A percentile compares a stretch with the other conserved stretches of the same genome.
phyloP scores from a whole-genome alignment of 2,797 vertebrate genomes.

The Pantherophis vulpinus region DNA sequence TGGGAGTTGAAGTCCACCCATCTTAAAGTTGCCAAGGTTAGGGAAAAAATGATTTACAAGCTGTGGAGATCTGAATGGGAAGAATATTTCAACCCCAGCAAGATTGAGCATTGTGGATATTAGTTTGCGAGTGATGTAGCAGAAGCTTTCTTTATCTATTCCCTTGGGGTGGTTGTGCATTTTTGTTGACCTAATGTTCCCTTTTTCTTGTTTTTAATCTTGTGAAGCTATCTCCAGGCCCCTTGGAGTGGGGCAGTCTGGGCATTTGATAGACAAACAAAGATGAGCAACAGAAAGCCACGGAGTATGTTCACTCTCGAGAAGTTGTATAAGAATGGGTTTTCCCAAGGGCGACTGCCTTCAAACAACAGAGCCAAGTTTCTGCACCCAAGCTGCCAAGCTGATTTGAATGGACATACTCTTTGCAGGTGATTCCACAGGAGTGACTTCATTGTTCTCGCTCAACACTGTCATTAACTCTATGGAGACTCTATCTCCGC shows the following conservation, averaged over 20 bases:
- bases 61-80: background rate
- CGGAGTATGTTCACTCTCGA: background rate
- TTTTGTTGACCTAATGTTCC: background rate
- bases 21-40: background rate
- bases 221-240: background rate
- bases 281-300: slow-evolving; percentile 1
- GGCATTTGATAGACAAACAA: background rate
- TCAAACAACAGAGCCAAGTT: background rate
- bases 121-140: background rate
- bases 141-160: background rate
- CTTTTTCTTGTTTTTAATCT: background rate
- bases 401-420: background rate
- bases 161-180: background rate
- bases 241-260: background rate
- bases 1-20: background rate
- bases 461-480: slow-evolving; percentile 25
- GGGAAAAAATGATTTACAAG: background rate
- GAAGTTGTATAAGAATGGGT: background rate
- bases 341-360: slow-evolving; percentile 3
- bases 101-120: background rate
- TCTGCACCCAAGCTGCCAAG: slow-evolving; percentile 28
- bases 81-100: background rate
- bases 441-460: slow-evolving; percentile 35
- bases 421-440: background rate
- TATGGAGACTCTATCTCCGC: background rate